Evolutionary conservation across 2,113 vertebrate genomes (phyloP).

Genomic region (Corydoras sp.): DNA sequence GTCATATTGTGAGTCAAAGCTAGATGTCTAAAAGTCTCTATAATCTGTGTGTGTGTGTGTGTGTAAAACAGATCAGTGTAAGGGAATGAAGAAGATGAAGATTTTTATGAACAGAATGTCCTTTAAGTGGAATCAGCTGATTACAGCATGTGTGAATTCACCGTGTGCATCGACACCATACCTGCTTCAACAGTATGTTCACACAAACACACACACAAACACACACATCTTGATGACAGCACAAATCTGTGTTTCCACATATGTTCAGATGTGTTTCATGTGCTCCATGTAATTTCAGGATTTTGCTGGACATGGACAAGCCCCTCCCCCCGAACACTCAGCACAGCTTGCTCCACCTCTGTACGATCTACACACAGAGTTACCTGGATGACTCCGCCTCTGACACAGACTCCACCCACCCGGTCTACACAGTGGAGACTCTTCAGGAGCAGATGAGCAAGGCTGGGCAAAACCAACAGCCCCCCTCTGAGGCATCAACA

Average conservation of each 20-base stretch:
- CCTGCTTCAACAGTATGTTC: slow-evolving; percentile 80
- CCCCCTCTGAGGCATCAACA: neutral
- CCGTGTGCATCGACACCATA: slow-evolving; percentile 80
- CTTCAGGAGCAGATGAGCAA: slow-evolving; percentile 67
- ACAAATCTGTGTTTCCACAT: no score
- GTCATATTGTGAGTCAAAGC: neutral
- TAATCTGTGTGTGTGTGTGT: neutral
- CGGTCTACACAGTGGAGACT: slow-evolving; percentile 82
- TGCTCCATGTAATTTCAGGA: slow-evolving; percentile 50
- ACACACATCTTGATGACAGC: neutral
- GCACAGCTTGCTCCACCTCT: slow-evolving; percentile 76
- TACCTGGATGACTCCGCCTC: slow-evolving; percentile 34
- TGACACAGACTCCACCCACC: slow-evolving; percentile 54
- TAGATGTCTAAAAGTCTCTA: neutral
- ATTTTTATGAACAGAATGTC: slow-evolving; percentile 70
- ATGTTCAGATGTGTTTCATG: neutral
- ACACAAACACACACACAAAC: neutral
- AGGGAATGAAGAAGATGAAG: slow-evolving; percentile 58
- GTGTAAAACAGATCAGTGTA: slow-evolving; percentile 51
- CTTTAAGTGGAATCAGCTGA: slow-evolving; percentile 78
- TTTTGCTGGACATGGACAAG: slow-evolving; percentile 82
- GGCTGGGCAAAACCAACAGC: slow-evolving; percentile 28
- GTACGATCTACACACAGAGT: slow-evolving; percentile 83
- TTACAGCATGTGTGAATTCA: slow-evolving; percentile 78
- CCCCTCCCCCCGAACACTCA: slow-evolving; percentile 70